Evolutionary conservation across 2,888 invertebrate genomes (phyloP).

Genomic region (Drosophila yooni): DNA sequence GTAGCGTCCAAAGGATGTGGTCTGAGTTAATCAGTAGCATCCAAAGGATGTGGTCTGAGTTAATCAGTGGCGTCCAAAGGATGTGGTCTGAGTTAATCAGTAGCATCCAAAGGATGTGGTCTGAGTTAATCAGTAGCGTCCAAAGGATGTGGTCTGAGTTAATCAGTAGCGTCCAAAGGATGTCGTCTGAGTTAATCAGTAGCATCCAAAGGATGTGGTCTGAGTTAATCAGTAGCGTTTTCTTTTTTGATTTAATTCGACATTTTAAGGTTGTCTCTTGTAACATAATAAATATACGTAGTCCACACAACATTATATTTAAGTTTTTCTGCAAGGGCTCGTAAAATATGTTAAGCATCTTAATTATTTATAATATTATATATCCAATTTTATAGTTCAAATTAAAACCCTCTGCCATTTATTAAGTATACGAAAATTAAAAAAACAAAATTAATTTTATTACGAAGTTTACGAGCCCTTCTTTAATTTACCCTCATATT

Average conservation of each 20-base stretch:
- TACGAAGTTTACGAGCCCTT: constrained; percentile 11
- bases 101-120: constrained; percentile 18
- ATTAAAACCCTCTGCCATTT: neutral
- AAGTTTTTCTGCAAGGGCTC: constrained; percentile 12
- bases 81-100: too few species aligned
- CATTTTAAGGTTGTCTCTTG: neutral
- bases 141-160: constrained; percentile 14
- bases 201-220: constrained; percentile 6
- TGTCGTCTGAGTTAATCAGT: constrained; percentile 3
- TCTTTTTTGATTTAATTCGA: constrained; percentile 10
- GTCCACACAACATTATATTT: constrained; percentile 10
- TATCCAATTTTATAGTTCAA: neutral
- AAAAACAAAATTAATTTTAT: neutral
- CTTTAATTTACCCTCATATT: neutral
- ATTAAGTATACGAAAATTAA: neutral
- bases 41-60: too few species aligned
- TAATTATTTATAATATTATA: neutral
- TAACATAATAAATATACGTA: neutral
- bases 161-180: neutral
- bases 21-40: neutral
- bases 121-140: constrained; percentile 7
- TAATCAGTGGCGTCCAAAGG: constrained; percentile 2
- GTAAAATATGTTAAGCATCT: neutral
- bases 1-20: constrained; percentile 3
- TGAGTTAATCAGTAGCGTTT: constrained; percentile 4